Evolutionary conservation across 2,113 vertebrate species (phyloP), one percentile per base, ranked within the genome.

Genomic region (Mormyrus lacerda): DNA sequence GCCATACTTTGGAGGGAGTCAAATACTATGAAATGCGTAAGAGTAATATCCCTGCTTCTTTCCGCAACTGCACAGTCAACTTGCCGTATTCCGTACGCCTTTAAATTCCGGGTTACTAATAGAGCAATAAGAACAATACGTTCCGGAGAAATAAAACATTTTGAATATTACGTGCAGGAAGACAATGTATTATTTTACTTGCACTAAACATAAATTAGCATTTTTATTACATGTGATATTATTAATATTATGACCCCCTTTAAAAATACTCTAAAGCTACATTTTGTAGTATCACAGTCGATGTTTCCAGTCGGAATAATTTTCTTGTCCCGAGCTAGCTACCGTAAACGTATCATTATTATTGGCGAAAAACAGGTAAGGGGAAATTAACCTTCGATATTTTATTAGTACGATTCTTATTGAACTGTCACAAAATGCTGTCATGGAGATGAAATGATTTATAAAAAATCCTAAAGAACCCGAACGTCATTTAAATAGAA

Each of bases 1-100:
- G 95, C 97, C 98, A 98, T 98, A 44, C 11, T 19, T 58, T 90
- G 17, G 0, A 42, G 85, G 0, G 4, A 85, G 5, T 27, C 31
- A 39, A 76, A 48, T 8, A 3, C 5, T 21, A 50, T 1, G 53
- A 87, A 27, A 87, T 53, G 24, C 5, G 47, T 53, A 86, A 51
- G 2, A 21, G n/a, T 0, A 55, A 11, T 55, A 53, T 21, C 27
- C 50, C 31, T 0, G 21, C 3, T 84, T n/a, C 24, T 84, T 65
- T 50, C 4, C n/a, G 42, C 17, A 9, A 88, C 6, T 4, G 27
- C 39, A 61, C 58, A 69, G 27, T 7, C 31, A 13, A 11, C 15
- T 42, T 91, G 88, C 92, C 93, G 91, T 89, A 90, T 90, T 91
- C 93, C 87, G 2, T 89, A 88, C 48, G 55, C 1, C 76, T 2